Evolutionary conservation across 2,113 vertebrate genomes (phyloP), one percentile per base, ranked within the genome.

Genomic region (Pogona vitticeps): DNA sequence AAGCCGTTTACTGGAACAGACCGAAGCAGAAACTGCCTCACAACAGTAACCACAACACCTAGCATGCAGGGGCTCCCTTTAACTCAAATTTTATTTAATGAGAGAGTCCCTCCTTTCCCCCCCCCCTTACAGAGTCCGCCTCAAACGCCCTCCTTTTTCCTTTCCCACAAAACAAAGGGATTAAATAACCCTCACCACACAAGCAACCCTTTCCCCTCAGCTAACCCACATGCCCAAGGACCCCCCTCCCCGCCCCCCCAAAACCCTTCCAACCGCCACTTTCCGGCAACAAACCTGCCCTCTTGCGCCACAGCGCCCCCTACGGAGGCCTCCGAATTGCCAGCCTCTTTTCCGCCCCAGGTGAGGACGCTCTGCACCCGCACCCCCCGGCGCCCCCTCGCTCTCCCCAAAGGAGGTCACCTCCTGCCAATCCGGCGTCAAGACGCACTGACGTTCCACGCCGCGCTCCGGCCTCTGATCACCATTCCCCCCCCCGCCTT

Each of bases 391-490:
- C n/a, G 40, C 72, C 1, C 7, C 52, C 46, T 33, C 28, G 14
- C 42, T 13, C 36, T 18, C 31, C 21, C n/a, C 0, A 9, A 46
- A 26, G 28, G 17, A 7, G 58, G 14, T 12, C 2, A 0, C 75
- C 9, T n/a, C 71, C 26, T 40, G 8, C 5, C 10, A 14, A 1
- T 1, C 6, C 0, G 2, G 13, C 91, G 76, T 33, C 86, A 68
- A 15, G 72, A 83, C 87, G 82, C 67, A 56, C 21, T 33, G 26
- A 28, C 17, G 3, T 65, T 31, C 31, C 17, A 2, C 40, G 12
- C 1, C 2, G 0, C 6, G 0, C 0, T 20, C 31, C 18, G 10
- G 0, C 8, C 0, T 7, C 3, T 13, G 0, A 3, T 31, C 52
- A 3, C 1, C 56, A 1, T 2, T 0, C 3, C 2, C 0, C 0